Base-by-base conservation (phyloP, 2,888 invertebrate genomes). In the Leptodirus hochenwartii region DNA sequence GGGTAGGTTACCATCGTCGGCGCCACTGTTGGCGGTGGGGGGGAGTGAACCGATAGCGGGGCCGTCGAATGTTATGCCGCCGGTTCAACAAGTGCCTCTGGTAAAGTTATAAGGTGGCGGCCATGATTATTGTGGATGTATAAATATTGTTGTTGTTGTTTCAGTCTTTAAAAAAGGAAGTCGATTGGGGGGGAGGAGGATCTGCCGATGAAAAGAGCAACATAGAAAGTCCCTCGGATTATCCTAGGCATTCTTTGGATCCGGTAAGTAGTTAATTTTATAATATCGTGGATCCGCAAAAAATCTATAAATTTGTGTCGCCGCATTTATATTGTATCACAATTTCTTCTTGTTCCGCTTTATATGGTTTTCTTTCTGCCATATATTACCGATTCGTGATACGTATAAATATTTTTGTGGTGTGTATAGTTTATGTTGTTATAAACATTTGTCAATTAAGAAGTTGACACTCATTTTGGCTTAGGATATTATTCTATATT, bases 401-500 rank as follows among this genome's bases (percentile, higher is more conserved):
- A 24, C 13, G 10, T 23, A 16, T 13, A 11, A 4, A 22, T 27
- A 5, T 22, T 29, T 8, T 29, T 29, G 17, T 5, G 15, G 10
- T 20, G 11, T 16, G 17, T 24, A 16, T 30, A 25, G 22, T 22
- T 11, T 11, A 22, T 22, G 22, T n/a, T 25, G 25, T 12, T 25
- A 25, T 13, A 13, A 14, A n/a, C n/a, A n/a, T n/a, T n/a, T n/a
- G n/a, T n/a, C 69, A 72, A 72, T 79, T 78, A 79, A 81, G 81
- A 81, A 84, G 81, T 82, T 82, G 81, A 82, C 81, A 79, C 78
- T 80, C 80, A 79, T 81, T 81, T 77, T 69, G 75, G 76, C 78
- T 74, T 75, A 75, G 74, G 72, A 74, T 73, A 69, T 64, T n/a
- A n/a, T n/a, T n/a, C n/a, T n/a, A n/a, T n/a, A n/a, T n/a, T n/a